Evolutionary conservation across 1,140 invertebrate species (phyloP).

Genomic region (Oncopeltus fasciatus): DNA sequence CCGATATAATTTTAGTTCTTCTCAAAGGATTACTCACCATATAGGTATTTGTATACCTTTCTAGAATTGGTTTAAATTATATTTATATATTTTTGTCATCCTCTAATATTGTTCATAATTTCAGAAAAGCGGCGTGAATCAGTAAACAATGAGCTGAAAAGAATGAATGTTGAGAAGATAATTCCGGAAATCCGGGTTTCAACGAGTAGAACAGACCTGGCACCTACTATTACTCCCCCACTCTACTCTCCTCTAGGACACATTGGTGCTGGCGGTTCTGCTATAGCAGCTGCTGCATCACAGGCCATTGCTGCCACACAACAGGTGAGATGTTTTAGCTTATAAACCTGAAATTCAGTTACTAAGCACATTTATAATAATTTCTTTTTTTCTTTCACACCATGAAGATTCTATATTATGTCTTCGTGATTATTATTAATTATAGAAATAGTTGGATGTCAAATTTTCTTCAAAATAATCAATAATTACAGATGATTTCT

Average conservation of each 20-base stretch:
- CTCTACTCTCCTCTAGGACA: constrained; percentile 51
- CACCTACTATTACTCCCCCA: constrained; percentile 28
- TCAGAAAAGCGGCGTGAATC: not conserved
- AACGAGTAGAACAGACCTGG: not conserved
- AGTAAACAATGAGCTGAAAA: not conserved
- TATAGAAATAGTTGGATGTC: not conserved
- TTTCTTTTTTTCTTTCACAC: no score
- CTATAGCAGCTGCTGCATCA: constrained; percentile 85
- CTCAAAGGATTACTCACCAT: constrained; percentile 1
- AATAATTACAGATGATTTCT: no score
- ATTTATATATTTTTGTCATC: not conserved
- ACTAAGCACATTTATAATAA: no score
- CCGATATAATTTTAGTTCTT: constrained; percentile 12
- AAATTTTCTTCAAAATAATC: no score
- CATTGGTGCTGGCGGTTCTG: constrained; percentile 63
- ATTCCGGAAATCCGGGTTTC: constrained; percentile 18
- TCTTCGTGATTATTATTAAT: not conserved
- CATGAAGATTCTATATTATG: not conserved
- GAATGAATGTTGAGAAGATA: constrained; percentile 7
- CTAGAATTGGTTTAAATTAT: not conserved
- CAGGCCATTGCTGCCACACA: constrained; percentile 93
- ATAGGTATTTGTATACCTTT: not conserved
- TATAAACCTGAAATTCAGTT: no score
- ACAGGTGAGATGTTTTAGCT: no score
- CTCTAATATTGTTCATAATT: not conserved